phyloP scores from a whole-genome alignment of 2,888 invertebrate genomes.

The Elmis aenea region DNA sequence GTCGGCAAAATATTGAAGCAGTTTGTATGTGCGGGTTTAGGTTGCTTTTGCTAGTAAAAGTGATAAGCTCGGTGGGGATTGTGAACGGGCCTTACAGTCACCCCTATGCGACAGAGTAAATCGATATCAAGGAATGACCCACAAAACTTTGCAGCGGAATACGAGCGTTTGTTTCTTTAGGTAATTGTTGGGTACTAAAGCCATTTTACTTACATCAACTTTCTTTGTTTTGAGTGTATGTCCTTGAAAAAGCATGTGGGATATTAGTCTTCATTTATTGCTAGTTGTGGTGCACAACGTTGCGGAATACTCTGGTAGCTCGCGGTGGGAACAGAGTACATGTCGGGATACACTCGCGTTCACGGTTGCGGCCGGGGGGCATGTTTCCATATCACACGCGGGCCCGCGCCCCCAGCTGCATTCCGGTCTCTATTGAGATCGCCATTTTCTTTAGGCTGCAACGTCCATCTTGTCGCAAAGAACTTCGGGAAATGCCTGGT shows the following conservation, averaged over 20 bases:
- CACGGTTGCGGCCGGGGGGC: slow-evolving; percentile 27
- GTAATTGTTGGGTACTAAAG: slow-evolving; percentile 22
- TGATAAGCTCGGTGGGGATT: slow-evolving; percentile 29
- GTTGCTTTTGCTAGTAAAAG: slow-evolving; percentile 27
- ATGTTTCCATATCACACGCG: slow-evolving; percentile 29
- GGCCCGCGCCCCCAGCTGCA: slow-evolving; percentile 35
- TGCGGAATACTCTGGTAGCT: slow-evolving; percentile 32
- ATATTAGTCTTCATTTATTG: slow-evolving; percentile 47
- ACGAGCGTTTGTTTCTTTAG: slow-evolving; percentile 19
- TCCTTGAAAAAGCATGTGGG: slow-evolving; percentile 45
- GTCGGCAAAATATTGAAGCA: slow-evolving; percentile 31
- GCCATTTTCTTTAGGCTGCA: slow-evolving; percentile 39
- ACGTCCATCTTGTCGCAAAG: slow-evolving; percentile 38
- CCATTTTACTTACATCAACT: slow-evolving; percentile 45
- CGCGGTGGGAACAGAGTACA: slow-evolving; percentile 33
- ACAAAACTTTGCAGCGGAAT: slow-evolving; percentile 36
- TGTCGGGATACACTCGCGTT: slow-evolving; percentile 32
- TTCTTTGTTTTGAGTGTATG: slow-evolving; percentile 43
- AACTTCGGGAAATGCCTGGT: slow-evolving; percentile 22
- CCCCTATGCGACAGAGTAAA: slow-evolving; percentile 46
- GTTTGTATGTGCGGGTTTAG: slow-evolving; percentile 30
- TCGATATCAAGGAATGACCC: slow-evolving; percentile 46
- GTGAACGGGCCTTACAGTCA: slow-evolving; percentile 42
- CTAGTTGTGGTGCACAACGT: slow-evolving; percentile 39
- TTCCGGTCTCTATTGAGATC: slow-evolving; percentile 33